phyloP scores from a whole-genome alignment of 2,113 vertebrate genomes.

The Tragelaphus buxtoni region DNA sequence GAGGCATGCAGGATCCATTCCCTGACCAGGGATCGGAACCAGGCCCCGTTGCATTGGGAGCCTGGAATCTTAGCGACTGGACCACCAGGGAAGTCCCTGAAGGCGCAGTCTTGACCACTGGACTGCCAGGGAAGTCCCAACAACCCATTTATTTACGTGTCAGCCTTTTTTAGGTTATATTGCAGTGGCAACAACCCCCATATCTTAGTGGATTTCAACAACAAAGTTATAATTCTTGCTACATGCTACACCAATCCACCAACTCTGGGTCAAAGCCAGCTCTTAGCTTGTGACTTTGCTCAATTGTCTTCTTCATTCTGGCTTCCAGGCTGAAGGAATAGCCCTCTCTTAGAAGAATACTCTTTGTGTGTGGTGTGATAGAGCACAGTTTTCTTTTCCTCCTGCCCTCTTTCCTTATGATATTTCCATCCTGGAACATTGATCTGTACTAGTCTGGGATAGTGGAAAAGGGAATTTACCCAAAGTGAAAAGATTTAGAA shows the following conservation, averaged over 20 bases:
- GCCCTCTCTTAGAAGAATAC: neutral
- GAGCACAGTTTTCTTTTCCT: neutral
- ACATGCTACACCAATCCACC: neutral
- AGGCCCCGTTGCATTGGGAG: neutral
- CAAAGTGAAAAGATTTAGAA: neutral
- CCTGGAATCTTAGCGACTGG: neutral
- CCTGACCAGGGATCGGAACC: neutral
- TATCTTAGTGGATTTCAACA: neutral
- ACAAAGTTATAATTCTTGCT: neutral
- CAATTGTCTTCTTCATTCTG: neutral
- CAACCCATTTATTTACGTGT: neutral
- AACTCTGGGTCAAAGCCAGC: neutral
- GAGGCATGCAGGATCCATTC: neutral
- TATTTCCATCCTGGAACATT: neutral
- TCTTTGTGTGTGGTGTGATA: neutral
- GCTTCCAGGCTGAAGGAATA: neutral
- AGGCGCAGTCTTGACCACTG: neutral
- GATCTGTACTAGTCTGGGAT: too few species aligned
- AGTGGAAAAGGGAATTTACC: neutral
- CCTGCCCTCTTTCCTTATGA: neutral
- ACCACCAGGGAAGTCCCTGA: neutral
- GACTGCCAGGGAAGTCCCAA: neutral
- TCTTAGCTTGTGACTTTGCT: neutral
- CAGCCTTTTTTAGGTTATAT: neutral
- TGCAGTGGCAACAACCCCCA: neutral